Base-by-base conservation (phyloP, 2,797 vertebrate genomes). In the Lerista edwardsae region DNA sequence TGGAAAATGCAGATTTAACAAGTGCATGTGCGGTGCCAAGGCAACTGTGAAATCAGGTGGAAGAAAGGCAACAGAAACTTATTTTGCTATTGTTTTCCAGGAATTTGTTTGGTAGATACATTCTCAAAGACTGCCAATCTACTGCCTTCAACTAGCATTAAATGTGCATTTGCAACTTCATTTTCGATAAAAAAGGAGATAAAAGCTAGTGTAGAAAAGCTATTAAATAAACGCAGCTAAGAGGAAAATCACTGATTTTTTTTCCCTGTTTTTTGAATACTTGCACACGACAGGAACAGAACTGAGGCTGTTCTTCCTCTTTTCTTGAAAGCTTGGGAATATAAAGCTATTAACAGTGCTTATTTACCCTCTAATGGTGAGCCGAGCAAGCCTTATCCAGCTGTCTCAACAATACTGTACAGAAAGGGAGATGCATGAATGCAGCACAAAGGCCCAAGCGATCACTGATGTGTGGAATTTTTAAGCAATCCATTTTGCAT, bases 401-500 rank as follows among this genome's bases (percentile, higher is more conserved):
- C 21, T 51, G 14, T 27, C 36, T 36, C 69, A 73, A 76, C 65
- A 72, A 4, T 5, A 87, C 75, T 77, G 72, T 80, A 61, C 71
- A 83, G 27, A 77, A 41, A n/a, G 82, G 87, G 78, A 91, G 91
- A 1, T 64, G 80, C 72, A 89, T 89, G 90, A 90, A 64, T 78
- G 85, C 64, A 86, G 87, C 9, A 0, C 74, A 85, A 62, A 91
- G 82, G 34, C 59, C 1, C 85, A 80, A 85, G 51, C 44, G 14
- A 75, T 75, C 64, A 69, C 23, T 57, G 27, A 80, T 83, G 82
- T 74, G 77, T 88, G 86, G 87, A 89, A 91, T 92, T 93, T 92
- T 92, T 91, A 94, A 95, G 91, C 82, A 74, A 93, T 62, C 86
- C 84, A 91, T 78, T 93, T 91, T 88, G 69, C 87, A 84, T 87